Evolutionary conservation across 2,113 vertebrate species (phyloP).

Genomic region (Pseudorhombus dupliciocellatus): DNA sequence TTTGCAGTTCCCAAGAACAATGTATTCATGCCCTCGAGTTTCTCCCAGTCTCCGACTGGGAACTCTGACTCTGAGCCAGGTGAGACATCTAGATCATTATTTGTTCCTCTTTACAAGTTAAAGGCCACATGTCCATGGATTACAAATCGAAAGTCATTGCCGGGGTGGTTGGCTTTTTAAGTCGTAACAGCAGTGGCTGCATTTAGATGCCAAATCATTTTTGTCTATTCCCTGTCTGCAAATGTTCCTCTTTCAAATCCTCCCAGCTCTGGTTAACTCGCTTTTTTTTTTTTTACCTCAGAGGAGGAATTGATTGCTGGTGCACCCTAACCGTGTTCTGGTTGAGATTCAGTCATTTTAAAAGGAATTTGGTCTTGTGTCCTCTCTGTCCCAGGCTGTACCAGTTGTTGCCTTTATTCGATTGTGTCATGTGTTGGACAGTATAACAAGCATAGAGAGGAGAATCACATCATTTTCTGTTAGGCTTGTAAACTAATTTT

Average conservation of each 20-base stretch:
- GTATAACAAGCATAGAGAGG: no score
- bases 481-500: no score
- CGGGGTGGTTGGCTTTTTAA: background rate
- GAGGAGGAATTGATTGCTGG: background rate
- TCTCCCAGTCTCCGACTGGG: slow-evolving; percentile 92
- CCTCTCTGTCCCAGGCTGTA: background rate
- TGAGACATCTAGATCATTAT: slow-evolving; percentile 70
- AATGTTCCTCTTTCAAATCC: background rate
- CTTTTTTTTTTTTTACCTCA: background rate
- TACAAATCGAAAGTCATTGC: background rate
- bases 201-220: background rate
- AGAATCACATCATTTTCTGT: no score
- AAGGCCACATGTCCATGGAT: background rate
- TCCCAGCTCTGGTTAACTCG: background rate
- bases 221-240: background rate
- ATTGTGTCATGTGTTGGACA: no score
- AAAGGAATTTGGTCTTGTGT: background rate
- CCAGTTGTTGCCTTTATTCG: background rate
- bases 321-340: background rate
- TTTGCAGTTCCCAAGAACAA: slow-evolving; percentile 94
- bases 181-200: background rate
- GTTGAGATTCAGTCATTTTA: slow-evolving; percentile 6
- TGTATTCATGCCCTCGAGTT: slow-evolving; percentile 95
- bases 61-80: slow-evolving; percentile 96
- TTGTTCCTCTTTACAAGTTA: slow-evolving; percentile 24